Percentiles rank a stretch among this genome's conserved stretches.
These are phyloP conservation scores for Acanthosepion esculentum DNA, from an alignment of 2,888 invertebrate genomes.

Conservation along the genomic window DNA sequence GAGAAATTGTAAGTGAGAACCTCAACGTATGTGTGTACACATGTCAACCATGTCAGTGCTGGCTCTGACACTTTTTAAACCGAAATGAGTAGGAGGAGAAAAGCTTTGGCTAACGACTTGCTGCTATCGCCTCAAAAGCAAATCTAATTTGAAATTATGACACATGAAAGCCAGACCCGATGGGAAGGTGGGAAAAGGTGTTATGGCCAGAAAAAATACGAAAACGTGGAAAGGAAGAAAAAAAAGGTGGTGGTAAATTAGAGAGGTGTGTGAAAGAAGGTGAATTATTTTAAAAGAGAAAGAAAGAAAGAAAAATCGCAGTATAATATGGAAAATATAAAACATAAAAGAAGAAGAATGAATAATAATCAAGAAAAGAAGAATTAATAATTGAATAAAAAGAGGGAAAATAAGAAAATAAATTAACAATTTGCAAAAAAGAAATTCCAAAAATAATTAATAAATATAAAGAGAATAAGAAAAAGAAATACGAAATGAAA, in stretches of 20 bases:
- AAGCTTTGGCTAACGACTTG: background rate
- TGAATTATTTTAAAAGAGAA: too few species aligned
- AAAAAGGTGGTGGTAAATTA: background rate
- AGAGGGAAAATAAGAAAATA: too few species aligned
- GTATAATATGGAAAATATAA: too few species aligned
- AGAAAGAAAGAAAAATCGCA: background rate
- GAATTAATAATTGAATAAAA: too few species aligned
- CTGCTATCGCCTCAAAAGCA: constrained; percentile 6
- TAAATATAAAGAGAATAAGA: too few species aligned
- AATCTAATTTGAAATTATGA: constrained; percentile 33
- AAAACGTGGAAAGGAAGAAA: background rate
- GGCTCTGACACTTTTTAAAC: background rate
- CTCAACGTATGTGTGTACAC: background rate
- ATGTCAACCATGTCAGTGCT: background rate
- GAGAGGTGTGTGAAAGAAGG: background rate
- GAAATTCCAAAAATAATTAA: too few species aligned
- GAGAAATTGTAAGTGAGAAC: background rate
- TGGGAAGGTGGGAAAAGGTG: background rate
- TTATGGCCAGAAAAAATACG: background rate
- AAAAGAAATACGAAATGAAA: too few species aligned
- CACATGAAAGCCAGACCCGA: constrained; percentile 11
- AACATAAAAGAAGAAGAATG: too few species aligned
- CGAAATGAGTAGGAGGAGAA: background rate
- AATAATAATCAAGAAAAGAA: too few species aligned
- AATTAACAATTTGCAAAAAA: too few species aligned